These are phyloP conservation scores for Lepidonotus clava DNA, from an alignment of 2,888 invertebrate species.

Conservation along the genomic window DNA sequence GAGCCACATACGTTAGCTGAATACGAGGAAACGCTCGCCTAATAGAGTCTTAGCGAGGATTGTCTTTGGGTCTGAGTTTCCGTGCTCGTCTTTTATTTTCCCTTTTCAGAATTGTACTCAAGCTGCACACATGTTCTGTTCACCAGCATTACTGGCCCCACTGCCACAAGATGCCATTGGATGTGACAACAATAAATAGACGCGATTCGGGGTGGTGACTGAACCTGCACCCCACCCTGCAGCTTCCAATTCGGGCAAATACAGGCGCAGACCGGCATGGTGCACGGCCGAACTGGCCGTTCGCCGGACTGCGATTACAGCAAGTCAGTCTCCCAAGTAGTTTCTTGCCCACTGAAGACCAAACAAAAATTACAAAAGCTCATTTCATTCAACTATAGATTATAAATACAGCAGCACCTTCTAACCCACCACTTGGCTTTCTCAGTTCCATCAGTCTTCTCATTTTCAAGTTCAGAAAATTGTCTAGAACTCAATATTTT, in stretches of 20 bases:
- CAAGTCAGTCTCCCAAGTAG: not conserved
- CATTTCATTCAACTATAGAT: not conserved
- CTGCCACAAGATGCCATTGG: no score
- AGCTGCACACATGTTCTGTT: not conserved
- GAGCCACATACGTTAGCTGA: no score
- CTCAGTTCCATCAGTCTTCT: no score
- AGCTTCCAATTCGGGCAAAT: not conserved
- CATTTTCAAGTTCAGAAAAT: no score
- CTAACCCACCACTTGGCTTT: slow-evolving; percentile 1
- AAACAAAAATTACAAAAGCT: not conserved
- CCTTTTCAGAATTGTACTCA: not conserved
- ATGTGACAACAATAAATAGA: slow-evolving; percentile 9
- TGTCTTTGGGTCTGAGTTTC: not conserved
- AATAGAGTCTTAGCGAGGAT: not conserved
- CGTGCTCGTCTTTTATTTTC: not conserved
- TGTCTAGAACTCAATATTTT: no score
- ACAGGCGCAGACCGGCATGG: not conserved
- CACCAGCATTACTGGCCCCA: not conserved
- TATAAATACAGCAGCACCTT: not conserved
- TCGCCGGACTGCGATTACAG: not conserved
- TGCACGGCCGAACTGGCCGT: not conserved
- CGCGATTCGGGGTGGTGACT: not conserved
- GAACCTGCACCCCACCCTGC: not conserved
- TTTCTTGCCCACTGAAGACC: not conserved
- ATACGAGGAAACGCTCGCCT: no score